Evolutionary conservation across 2,888 invertebrate genomes (phyloP).

Genomic region (Melieria omissa): DNA sequence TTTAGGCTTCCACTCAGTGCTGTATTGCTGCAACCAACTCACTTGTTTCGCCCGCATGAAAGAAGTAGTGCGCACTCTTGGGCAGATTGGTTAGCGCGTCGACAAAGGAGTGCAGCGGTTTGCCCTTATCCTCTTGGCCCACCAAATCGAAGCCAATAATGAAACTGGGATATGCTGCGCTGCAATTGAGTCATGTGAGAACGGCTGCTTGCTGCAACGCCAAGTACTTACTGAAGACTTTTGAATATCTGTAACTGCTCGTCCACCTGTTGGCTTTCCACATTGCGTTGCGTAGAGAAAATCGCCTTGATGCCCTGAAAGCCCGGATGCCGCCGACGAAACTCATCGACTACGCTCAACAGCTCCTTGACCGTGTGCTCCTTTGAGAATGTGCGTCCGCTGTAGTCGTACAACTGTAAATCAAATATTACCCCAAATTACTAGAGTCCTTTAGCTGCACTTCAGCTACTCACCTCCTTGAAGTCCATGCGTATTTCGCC

Average conservation of each 20-base stretch:
- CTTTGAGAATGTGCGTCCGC: constrained; percentile 69
- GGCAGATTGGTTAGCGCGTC: constrained; percentile 53
- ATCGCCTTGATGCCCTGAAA: constrained; percentile 74
- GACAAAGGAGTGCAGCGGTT: constrained; percentile 65
- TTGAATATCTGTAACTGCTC: constrained; percentile 51
- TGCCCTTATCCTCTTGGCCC: constrained; percentile 74
- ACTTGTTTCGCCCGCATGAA: constrained; percentile 77
- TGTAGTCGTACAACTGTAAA: constrained; percentile 69
- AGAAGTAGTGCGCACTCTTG: constrained; percentile 69
- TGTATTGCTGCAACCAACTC: neutral
- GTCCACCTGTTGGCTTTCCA: constrained; percentile 40
- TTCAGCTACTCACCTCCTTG: constrained; percentile 46
- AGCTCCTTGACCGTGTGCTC: constrained; percentile 64
- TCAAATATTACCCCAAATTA: neutral
- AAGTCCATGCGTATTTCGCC: constrained; percentile 69
- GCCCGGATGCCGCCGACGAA: constrained; percentile 68
- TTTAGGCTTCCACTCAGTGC: neutral
- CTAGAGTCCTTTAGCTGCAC: neutral
- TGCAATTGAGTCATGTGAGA: constrained; percentile 41
- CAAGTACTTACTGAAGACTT: constrained; percentile 55
- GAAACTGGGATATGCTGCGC: constrained; percentile 67
- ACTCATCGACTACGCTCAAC: constrained; percentile 67
- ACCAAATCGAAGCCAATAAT: constrained; percentile 76
- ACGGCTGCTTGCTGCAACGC: neutral
- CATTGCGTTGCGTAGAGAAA: constrained; percentile 59